Evolutionary conservation across 2,888 invertebrate genomes (phyloP).

Genomic region (Rotaria socialis): DNA sequence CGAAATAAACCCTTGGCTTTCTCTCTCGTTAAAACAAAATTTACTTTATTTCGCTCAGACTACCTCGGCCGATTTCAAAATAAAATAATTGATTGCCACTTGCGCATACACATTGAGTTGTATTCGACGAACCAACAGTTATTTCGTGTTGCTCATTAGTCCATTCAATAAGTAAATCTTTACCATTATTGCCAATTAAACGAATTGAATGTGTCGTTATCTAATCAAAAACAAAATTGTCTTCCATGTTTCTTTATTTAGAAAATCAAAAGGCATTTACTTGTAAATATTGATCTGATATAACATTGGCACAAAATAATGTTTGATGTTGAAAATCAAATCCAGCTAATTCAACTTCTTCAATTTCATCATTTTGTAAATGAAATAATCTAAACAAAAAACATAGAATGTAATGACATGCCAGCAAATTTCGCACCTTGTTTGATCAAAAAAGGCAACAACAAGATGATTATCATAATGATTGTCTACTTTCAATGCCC

Average conservation of each 20-base stretch:
- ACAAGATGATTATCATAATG: conserved; percentile 79
- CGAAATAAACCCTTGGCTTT: neutral
- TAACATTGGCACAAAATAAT: conserved; percentile 85
- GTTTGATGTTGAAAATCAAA: conserved; percentile 87
- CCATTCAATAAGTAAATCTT: conserved; percentile 63
- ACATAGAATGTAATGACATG: neutral
- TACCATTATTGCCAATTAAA: conserved; percentile 65
- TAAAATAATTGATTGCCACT: conserved; percentile 81
- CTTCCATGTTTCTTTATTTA: no score
- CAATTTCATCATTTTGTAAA: conserved; percentile 88
- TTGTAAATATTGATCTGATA: conserved; percentile 73
- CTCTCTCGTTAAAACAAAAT: neutral
- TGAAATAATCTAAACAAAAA: conserved; percentile 69
- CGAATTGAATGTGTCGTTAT: conserved; percentile 72
- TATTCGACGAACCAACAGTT: conserved; percentile 79
- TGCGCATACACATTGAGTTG: conserved; percentile 74
- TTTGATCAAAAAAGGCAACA: conserved; percentile 91
- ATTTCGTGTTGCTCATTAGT: conserved; percentile 66
- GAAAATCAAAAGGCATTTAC: conserved; percentile 49
- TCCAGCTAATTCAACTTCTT: conserved; percentile 88
- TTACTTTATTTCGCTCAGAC: conserved; percentile 51
- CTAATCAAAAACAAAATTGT: conserved; percentile 50
- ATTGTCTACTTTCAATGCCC: conserved; percentile 76
- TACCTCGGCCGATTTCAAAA: conserved; percentile 69
- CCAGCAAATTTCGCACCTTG: conserved; percentile 63